A percentile compares a stretch with the other conserved stretches of the same genome.
These are phyloP conservation scores for Papilio protenor DNA, from an alignment of 2,888 invertebrate species.

Conservation along the genomic window DNA sequence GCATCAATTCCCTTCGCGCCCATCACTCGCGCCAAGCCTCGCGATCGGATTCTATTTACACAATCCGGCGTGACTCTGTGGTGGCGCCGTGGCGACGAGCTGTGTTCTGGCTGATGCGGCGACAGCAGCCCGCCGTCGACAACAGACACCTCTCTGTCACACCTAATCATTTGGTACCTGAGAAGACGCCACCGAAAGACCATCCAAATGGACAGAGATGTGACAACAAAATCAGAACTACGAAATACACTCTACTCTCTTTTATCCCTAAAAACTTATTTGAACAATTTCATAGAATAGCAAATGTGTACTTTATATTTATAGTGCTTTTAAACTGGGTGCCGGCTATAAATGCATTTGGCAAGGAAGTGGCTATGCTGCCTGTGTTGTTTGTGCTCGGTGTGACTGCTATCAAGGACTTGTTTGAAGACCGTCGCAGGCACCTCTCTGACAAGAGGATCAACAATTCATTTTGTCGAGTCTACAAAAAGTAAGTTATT, in stretches of 20 bases:
- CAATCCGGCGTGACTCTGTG: conserved; percentile 89
- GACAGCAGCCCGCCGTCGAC: conserved; percentile 86
- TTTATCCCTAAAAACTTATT: conserved; percentile 98
- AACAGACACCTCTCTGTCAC: conserved; percentile 89
- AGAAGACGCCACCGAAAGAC: conserved; percentile 90
- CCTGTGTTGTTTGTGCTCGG: conserved; percentile 97
- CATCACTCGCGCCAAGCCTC: conserved; percentile 94
- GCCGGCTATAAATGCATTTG: conserved; percentile 96
- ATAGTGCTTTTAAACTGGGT: conserved; percentile 98
- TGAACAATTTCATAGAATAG: conserved; percentile 98
- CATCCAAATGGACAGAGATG: conserved; percentile 93
- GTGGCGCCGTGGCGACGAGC: conserved; percentile 89
- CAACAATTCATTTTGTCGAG: conserved; percentile 96
- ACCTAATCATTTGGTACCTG: conserved; percentile 93
- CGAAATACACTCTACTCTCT: conserved; percentile 96
- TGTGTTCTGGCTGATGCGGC: conserved; percentile 85
- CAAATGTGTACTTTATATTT: conserved; percentile 98
- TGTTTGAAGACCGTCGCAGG: conserved; percentile 96
- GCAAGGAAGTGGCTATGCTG: conserved; percentile 97
- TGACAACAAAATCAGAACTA: conserved; percentile 95
- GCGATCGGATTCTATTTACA: conserved; percentile 95
- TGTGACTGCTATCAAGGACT: conserved; percentile 97
- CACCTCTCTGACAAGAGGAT: conserved; percentile 96
- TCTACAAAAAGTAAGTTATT: conserved; percentile 91
- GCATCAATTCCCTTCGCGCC: conserved; percentile 78